Evolutionary conservation across 2,797 vertebrate species (phyloP).

Genomic region (Cirrhinus molitorella): DNA sequence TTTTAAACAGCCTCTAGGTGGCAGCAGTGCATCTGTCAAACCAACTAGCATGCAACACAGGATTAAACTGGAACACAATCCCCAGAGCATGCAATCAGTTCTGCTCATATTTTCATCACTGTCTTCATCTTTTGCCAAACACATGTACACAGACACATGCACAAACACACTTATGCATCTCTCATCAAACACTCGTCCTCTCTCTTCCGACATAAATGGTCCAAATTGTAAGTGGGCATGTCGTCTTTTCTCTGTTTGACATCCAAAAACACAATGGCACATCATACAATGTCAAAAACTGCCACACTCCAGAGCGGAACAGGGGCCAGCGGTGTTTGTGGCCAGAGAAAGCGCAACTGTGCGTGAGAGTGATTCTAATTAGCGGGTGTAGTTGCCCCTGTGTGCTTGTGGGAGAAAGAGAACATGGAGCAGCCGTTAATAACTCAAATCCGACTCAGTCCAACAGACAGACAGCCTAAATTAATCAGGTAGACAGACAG

Average conservation of each 20-base stretch:
- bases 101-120: constrained; percentile 71
- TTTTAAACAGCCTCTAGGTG: constrained; percentile 65
- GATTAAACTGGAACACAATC: constrained; percentile 74
- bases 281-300: neutral
- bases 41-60: constrained; percentile 35
- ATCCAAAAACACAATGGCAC: constrained; percentile 4
- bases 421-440: constrained; percentile 31
- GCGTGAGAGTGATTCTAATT: constrained; percentile 73
- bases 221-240: neutral
- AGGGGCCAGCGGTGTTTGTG: neutral
- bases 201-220: neutral
- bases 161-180: neutral
- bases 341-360: constrained; percentile 47
- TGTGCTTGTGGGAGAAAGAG: constrained; percentile 9
- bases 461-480: constrained; percentile 21
- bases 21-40: constrained; percentile 66
- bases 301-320: neutral
- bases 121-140: constrained; percentile 34
- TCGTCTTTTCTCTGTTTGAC: neutral
- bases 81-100: constrained; percentile 78
- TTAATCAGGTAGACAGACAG: constrained; percentile 32
- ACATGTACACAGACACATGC: constrained; percentile 28
- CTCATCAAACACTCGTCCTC: neutral
- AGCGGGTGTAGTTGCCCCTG: constrained; percentile 66
- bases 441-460: constrained; percentile 33